phyloP scores from a whole-genome alignment of 2,113 vertebrate species.

The Oncorhynchus mykiss region DNA sequence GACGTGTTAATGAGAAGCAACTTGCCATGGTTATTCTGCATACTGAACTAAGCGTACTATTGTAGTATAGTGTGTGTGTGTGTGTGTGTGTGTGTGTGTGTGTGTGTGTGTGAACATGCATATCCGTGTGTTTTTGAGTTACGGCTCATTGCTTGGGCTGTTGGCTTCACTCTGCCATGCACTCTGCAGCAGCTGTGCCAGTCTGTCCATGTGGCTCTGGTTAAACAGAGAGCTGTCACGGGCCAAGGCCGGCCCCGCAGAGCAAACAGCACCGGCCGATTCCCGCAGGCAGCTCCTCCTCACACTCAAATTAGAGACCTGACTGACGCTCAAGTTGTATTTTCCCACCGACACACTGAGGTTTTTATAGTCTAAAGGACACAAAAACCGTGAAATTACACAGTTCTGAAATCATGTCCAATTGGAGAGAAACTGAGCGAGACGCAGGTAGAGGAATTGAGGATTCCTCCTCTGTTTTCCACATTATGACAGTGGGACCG shows the following conservation, averaged over 20 bases:
- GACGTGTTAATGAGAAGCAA: constrained; percentile 14
- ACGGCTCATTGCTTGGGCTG: constrained; percentile 7
- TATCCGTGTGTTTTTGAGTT: constrained; percentile 8
- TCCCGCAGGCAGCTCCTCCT: no score
- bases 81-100: constrained; percentile 9
- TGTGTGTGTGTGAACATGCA: constrained; percentile 6
- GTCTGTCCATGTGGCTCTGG: constrained; percentile 51
- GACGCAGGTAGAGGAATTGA: no score
- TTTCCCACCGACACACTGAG: constrained; percentile 47
- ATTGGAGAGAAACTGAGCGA: neutral
- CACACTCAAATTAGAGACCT: neutral
- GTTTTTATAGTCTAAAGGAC: constrained; percentile 11
- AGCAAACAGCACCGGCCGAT: constrained; percentile 13
- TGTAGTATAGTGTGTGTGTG: constrained; percentile 1
- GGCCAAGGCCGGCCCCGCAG: constrained; percentile 12
- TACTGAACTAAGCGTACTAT: no score
- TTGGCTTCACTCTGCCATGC: no score
- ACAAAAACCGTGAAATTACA: constrained; percentile 33
- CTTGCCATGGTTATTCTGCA: neutral
- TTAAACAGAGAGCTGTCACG: constrained; percentile 47
- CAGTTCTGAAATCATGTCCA: constrained; percentile 15
- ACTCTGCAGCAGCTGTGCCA: no score
- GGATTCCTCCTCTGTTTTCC: constrained; percentile 31
- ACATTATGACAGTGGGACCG: constrained; percentile 20
- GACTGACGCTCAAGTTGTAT: constrained; percentile 31